Percentiles rank a stretch among this genome's conserved stretches.
Conservation (phyloP, 92 coral and sea anemone species). For the Pocillopora meandrina region DNA sequence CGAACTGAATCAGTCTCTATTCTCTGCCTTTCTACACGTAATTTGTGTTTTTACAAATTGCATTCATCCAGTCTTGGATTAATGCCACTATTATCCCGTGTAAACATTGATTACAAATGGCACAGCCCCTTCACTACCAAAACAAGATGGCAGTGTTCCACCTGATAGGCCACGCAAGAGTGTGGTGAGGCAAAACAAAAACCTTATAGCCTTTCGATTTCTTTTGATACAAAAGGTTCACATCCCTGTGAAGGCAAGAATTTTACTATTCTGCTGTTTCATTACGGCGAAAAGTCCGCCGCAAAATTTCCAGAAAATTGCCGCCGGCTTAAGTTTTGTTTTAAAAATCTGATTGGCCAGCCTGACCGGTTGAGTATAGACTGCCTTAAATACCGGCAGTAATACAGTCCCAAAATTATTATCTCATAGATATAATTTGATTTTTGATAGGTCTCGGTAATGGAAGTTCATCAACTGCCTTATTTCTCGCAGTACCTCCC, state of each 20-base stretch:
- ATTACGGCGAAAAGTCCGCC: not conserved
- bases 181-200: not conserved
- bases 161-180: not conserved
- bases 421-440: conserved; percentile 6
- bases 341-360: conserved; percentile 16
- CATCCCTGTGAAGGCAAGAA: not conserved
- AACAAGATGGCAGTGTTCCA: conserved; percentile 10
- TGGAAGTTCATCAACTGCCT: conserved; percentile 43
- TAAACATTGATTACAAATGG: conserved; percentile 33
- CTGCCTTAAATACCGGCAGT: not conserved
- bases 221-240: not conserved
- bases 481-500: not conserved
- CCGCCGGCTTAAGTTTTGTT: not conserved
- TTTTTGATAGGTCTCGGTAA: conserved; percentile 40
- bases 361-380: conserved; percentile 7
- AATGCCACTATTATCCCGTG: conserved; percentile 44
- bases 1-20: not conserved
- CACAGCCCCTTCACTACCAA: conserved; percentile 20
- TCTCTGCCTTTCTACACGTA: not conserved
- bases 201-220: not conserved
- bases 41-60: conserved; percentile 14
- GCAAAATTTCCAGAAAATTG: not conserved
- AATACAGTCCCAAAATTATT: not conserved
- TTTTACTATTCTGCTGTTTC: not conserved
- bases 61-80: conserved; percentile 32